Percentiles rank a stretch among this genome's conserved stretches.
These are phyloP conservation scores for Etheostoma nigrum DNA, from an alignment of 2,797 vertebrate genomes.

Conservation along the genomic window DNA sequence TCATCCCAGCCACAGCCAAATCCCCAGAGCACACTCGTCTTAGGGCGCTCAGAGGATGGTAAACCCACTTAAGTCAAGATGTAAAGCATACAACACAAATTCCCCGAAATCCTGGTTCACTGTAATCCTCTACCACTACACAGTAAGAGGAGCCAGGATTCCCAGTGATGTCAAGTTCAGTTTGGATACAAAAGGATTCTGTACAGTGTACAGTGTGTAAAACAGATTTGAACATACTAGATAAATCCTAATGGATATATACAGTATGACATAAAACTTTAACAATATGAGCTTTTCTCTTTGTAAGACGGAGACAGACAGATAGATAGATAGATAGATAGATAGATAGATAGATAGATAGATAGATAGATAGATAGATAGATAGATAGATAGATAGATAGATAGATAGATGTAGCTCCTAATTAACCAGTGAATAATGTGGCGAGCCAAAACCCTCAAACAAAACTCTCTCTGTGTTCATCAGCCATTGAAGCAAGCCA, in stretches of 20 bases:
- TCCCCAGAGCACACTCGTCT: slow-evolving; percentile 39
- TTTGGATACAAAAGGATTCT: slow-evolving; percentile 18
- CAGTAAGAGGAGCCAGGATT: slow-evolving; percentile 39
- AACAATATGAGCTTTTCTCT: not conserved
- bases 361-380: slow-evolving; percentile 70
- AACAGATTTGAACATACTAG: not conserved
- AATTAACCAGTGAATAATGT: slow-evolving; percentile 83
- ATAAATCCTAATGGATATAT: not conserved
- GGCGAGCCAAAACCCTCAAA: slow-evolving; percentile 79
- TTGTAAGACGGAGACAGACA: not conserved
- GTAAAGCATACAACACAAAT: slow-evolving; percentile 74
- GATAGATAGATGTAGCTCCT: slow-evolving; percentile 76
- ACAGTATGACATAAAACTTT: not conserved
- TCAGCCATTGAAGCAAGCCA: slow-evolving; percentile 80
- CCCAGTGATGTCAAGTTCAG: slow-evolving; percentile 40
- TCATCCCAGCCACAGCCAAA: slow-evolving; percentile 56
- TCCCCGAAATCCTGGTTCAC: slow-evolving; percentile 61
- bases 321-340: slow-evolving; percentile 51
- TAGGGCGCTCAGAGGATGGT: slow-evolving; percentile 48
- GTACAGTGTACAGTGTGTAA: not conserved
- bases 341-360: slow-evolving; percentile 58
- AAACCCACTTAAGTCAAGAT: slow-evolving; percentile 79
- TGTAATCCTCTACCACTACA: slow-evolving; percentile 63
- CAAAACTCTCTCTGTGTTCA: slow-evolving; percentile 86
- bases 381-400: slow-evolving; percentile 72